Conservation (phyloP, 2,113 vertebrate species). For the Prunella himalayana region DNA sequence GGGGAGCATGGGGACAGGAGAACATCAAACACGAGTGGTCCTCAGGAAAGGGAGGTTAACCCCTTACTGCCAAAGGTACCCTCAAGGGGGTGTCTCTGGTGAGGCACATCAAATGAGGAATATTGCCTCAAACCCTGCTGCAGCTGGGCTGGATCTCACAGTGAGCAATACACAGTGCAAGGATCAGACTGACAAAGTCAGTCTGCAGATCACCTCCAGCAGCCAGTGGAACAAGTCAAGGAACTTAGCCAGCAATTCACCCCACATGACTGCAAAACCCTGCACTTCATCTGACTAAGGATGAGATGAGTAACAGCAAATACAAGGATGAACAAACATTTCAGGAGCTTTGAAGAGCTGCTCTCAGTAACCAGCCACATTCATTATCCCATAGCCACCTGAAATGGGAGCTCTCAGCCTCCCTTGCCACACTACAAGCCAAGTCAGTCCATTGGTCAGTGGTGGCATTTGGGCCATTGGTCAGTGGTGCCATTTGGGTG, state of each 20-base stretch:
- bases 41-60: neutral
- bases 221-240: neutral
- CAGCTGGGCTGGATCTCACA: neutral
- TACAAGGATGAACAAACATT: neutral
- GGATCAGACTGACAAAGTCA: neutral
- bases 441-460: neutral
- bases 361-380: neutral
- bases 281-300: neutral
- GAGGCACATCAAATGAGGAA: neutral
- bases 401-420: neutral
- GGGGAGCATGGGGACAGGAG: fast-evolving
- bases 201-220: neutral
- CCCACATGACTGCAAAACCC: neutral
- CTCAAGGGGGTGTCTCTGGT: fast-evolving
- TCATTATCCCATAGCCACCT: neutral
- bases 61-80: neutral
- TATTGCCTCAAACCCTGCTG: neutral
- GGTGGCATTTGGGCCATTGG: neutral
- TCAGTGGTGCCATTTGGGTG: neutral
- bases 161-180: neutral
- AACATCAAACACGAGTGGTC: neutral
- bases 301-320: neutral
- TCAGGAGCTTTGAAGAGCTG: neutral
- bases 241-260: neutral
- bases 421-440: fast-evolving